Percentiles rank a stretch among this genome's conserved stretches.
phyloP scores from a whole-genome alignment of 2,113 vertebrate genomes.

The Gnathonemus echidnorhynchus region DNA sequence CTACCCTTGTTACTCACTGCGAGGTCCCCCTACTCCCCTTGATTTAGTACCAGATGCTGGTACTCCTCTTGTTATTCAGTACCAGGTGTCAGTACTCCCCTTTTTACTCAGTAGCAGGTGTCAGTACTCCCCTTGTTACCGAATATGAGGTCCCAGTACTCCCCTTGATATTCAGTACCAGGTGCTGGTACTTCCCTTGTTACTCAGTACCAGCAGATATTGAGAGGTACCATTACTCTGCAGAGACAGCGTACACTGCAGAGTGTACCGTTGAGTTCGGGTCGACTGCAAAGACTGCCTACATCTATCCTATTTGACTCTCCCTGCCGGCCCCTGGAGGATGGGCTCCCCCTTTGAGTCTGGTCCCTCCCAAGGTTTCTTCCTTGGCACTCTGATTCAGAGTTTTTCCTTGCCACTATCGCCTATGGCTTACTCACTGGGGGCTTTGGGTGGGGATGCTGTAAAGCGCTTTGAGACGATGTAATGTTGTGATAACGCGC shows the following conservation, averaged over 20 bases:
- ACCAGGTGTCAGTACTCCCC: background rate
- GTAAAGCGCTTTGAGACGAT: too few relatives aligned
- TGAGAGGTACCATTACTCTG: background rate
- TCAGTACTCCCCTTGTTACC: background rate
- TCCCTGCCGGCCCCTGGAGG: too few relatives aligned
- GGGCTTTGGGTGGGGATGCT: too few relatives aligned
- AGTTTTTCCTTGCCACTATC: too few relatives aligned
- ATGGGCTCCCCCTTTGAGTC: too few relatives aligned
- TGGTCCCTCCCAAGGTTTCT: too few relatives aligned
- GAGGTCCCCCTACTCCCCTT: background rate
- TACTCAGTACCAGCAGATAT: background rate
- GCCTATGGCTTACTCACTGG: too few relatives aligned
- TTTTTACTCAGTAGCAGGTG: background rate
- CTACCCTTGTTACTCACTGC: background rate
- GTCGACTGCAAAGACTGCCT: background rate
- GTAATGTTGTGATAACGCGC: too few relatives aligned
- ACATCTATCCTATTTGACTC: background rate
- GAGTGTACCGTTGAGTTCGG: background rate
- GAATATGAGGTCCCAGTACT: background rate
- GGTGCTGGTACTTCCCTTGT: background rate
- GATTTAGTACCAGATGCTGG: background rate
- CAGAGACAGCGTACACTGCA: background rate
- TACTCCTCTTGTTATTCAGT: background rate
- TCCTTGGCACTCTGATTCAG: too few relatives aligned
- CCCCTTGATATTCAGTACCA: background rate